Conservation (phyloP, 2,797 vertebrate species). For the Lepilemur septentrionalis region DNA sequence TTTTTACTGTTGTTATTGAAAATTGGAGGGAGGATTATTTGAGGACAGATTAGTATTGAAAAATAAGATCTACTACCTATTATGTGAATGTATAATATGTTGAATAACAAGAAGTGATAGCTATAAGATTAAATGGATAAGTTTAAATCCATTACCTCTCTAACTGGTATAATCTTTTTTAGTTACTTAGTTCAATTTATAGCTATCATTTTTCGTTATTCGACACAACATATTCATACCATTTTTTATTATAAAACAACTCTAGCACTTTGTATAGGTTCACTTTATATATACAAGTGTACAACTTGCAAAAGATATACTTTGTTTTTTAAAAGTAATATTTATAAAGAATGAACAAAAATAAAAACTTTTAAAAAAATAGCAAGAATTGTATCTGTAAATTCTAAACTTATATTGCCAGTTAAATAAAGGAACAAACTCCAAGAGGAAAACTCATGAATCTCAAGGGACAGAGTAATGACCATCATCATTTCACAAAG, state of each 20-base stretch:
- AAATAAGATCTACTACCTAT: background rate
- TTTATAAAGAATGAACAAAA: slow-evolving; percentile 12
- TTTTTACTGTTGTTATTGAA: background rate
- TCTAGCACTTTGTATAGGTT: background rate
- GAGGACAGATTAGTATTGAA: background rate
- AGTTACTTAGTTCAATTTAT: background rate
- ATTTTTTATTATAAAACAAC: background rate
- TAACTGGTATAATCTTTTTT: background rate
- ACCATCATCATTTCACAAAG: slow-evolving; percentile 6
- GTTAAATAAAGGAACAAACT: background rate
- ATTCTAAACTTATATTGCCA: background rate
- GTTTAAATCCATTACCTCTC: background rate
- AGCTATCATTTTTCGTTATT: background rate
- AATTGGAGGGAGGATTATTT: background rate
- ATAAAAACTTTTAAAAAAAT: background rate
- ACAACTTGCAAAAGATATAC: background rate
- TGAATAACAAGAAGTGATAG: background rate
- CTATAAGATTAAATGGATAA: background rate
- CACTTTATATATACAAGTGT: background rate
- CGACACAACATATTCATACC: background rate
- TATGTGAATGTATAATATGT: background rate
- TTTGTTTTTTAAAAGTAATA: slow-evolving; percentile 27
- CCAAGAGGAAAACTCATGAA: slow-evolving; percentile 10
- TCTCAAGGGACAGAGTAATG: background rate
- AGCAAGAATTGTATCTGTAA: background rate